Percentiles rank a stretch among this genome's conserved stretches.
Conservation (phyloP, 2,797 vertebrate genomes). For the Mionectes olivaceus region DNA sequence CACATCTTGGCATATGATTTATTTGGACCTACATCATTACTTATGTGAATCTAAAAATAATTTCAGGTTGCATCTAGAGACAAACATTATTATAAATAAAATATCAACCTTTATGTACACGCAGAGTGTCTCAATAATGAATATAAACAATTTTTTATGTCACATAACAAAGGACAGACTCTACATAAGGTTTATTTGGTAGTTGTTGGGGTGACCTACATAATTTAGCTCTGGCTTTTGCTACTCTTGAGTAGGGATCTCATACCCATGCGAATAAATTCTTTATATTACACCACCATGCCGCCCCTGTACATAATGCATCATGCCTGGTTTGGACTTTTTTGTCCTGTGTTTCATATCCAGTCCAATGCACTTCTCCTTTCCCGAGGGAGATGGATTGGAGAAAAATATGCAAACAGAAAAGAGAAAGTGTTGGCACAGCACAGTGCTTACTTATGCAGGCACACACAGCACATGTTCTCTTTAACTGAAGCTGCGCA, state of each 20-base stretch:
- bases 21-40: not conserved
- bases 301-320: slow-evolving; percentile 11
- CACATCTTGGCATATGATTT: not conserved
- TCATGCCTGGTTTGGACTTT: not conserved
- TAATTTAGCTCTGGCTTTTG: slow-evolving; percentile 3
- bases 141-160: not conserved
- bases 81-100: not conserved
- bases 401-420: not conserved
- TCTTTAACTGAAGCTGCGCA: not conserved
- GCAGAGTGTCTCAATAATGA: not conserved
- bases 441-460: not conserved
- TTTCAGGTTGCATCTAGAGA: not conserved
- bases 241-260: not conserved
- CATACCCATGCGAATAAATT: slow-evolving; percentile 6
- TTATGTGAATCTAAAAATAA: not conserved
- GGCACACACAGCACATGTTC: not conserved
- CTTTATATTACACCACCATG: not conserved
- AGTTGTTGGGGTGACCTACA: not conserved
- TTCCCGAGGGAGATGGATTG: not conserved
- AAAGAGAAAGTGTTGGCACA: not conserved
- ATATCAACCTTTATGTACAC: not conserved
- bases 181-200: not conserved
- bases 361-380: not conserved
- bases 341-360: not conserved
- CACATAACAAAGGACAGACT: not conserved